Percentiles rank a stretch among this genome's conserved stretches.
phyloP scores from a whole-genome alignment of 2,797 vertebrate genomes.

The Bucorvus abyssinicus region DNA sequence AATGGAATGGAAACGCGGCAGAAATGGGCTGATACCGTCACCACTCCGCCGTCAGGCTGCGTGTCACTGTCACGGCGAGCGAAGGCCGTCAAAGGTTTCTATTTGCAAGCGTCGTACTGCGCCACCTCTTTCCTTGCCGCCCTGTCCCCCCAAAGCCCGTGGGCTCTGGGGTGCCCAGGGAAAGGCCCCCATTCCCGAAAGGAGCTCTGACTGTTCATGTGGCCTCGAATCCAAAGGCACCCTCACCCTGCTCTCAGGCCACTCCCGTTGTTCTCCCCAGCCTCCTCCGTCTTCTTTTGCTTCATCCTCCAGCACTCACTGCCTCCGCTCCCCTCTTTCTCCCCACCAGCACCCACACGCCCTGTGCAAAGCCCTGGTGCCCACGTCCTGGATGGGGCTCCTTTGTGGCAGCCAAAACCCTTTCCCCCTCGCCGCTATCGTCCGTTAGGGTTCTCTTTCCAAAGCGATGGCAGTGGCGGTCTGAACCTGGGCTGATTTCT shows the following conservation, averaged over 20 bases:
- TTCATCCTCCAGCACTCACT: background rate
- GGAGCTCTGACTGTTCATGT: background rate
- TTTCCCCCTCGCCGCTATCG: rapidly evolving
- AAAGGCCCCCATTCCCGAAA: background rate
- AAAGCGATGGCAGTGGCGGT: background rate
- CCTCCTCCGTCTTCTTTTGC: background rate
- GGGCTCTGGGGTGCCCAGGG: background rate
- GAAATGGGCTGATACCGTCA: background rate
- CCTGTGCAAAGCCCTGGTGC: background rate
- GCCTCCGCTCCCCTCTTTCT: background rate
- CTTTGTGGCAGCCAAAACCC: background rate
- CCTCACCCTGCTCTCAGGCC: background rate
- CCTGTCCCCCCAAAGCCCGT: background rate
- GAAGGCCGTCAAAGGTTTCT: background rate
- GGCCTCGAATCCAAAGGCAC: background rate
- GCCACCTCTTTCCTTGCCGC: background rate
- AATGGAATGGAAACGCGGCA: background rate
- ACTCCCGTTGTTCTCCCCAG: background rate
- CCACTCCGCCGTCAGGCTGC: background rate
- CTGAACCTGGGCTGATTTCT: background rate
- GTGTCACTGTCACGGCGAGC: background rate
- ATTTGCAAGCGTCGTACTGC: background rate
- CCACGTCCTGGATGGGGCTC: background rate
- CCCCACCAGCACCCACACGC: background rate
- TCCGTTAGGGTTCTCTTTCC: background rate